These are phyloP conservation scores for Drosophila percnosoma DNA, from an alignment of 2,888 invertebrate species.

Conservation along the genomic window DNA sequence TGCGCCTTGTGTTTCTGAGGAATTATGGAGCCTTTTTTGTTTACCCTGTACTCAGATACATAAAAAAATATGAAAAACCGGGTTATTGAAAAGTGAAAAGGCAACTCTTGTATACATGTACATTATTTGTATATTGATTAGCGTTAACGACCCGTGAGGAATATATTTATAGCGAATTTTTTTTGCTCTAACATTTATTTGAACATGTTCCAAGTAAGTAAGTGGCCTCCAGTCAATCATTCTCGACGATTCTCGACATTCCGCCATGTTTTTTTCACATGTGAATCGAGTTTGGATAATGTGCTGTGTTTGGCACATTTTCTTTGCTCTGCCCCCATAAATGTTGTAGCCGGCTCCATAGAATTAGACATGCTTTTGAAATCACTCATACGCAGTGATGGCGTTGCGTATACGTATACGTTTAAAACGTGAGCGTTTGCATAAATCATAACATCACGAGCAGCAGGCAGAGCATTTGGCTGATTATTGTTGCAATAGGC, in stretches of 20 bases:
- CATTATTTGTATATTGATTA: background rate
- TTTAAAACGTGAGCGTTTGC: constrained; percentile 45
- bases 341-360: constrained; percentile 2
- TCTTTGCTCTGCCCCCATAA: background rate
- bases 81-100: background rate
- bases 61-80: background rate
- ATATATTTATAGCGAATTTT: background rate
- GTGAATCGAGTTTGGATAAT: constrained; percentile 15
- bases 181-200: background rate
- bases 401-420: constrained; percentile 20
- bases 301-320: constrained; percentile 3
- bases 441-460: constrained; percentile 54
- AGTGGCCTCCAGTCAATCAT: background rate
- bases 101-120: background rate
- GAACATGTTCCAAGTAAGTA: background rate
- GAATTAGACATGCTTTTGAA: constrained; percentile 52
- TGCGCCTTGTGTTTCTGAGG: background rate
- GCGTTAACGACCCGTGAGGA: background rate
- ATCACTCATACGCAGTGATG: constrained; percentile 50
- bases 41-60: background rate
- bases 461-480: constrained; percentile 40
- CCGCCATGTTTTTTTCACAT: background rate
- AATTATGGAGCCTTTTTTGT: background rate
- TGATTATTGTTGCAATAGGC: constrained; percentile 55
- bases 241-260: background rate